phyloP scores from a whole-genome alignment of 2,113 vertebrate genomes.

The Collichthys lucidus region DNA sequence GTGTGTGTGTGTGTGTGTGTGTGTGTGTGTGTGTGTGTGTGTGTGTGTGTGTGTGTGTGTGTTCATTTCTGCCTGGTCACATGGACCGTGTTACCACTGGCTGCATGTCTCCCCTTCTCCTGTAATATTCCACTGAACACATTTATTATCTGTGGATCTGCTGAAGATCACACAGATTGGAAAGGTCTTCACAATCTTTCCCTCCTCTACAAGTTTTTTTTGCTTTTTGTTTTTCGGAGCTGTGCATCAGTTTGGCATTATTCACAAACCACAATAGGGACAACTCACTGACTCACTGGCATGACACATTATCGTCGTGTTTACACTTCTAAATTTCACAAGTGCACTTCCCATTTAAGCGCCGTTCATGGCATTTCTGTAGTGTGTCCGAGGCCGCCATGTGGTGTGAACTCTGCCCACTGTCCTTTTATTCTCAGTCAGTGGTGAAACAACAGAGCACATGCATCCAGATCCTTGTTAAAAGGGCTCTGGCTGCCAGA shows the following conservation, averaged over 20 bases:
- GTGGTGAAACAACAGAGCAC: constrained; percentile 54
- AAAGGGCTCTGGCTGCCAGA: constrained; percentile 31
- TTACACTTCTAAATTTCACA: constrained; percentile 5
- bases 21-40: neutral
- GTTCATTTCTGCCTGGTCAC: neutral
- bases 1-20: neutral
- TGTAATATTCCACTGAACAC: neutral
- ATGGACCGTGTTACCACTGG: neutral
- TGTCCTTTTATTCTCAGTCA: constrained; percentile 42
- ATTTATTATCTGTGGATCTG: neutral
- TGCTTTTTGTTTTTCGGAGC: neutral
- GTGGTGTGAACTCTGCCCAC: constrained; percentile 23
- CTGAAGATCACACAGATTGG: neutral
- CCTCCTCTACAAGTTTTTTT: neutral
- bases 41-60: neutral
- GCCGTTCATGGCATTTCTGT: constrained; percentile 6
- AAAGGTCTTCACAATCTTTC: neutral
- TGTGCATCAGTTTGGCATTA: neutral
- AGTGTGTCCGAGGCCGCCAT: neutral
- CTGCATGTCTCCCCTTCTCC: neutral
- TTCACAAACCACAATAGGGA: neutral
- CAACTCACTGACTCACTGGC: constrained; percentile 5
- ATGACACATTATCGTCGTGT: neutral
- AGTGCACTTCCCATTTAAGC: constrained; percentile 7
- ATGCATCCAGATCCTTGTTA: constrained; percentile 43